phyloP scores from a whole-genome alignment of 2,113 vertebrate species.

The Rynchops niger region DNA sequence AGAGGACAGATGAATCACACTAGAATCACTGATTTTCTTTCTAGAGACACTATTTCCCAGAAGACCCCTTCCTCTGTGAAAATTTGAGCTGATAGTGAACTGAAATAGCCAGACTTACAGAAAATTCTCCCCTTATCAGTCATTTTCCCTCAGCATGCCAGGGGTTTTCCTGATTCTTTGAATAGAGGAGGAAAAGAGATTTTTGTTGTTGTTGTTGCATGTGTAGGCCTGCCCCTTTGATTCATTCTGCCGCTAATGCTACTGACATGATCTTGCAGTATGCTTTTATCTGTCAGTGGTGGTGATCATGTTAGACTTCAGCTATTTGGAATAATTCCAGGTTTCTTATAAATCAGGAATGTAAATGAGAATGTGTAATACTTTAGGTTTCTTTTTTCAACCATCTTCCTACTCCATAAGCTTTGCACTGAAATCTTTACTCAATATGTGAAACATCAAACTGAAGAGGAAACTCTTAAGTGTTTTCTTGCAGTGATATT shows the following conservation, averaged over 20 bases:
- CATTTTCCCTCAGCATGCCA: neutral
- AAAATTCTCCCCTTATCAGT: neutral
- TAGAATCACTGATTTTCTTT: neutral
- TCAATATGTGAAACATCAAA: neutral
- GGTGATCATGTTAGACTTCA: neutral
- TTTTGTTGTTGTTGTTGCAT: fast-evolving
- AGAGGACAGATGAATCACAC: neutral
- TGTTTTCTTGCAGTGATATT: neutral
- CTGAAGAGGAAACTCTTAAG: neutral
- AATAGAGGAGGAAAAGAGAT: neutral
- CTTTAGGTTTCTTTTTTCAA: neutral
- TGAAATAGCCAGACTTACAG: neutral
- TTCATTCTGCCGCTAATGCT: neutral
- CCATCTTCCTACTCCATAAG: neutral
- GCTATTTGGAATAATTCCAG: neutral
- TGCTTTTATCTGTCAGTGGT: neutral
- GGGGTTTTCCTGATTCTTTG: neutral
- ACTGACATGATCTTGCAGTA: neutral
- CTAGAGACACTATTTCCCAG: neutral
- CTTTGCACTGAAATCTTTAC: neutral
- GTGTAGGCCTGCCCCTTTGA: neutral
- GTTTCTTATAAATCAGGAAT: neutral
- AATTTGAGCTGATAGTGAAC: neutral
- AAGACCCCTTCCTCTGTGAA: neutral
- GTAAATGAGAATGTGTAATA: neutral